phyloP scores from a whole-genome alignment of 2,888 invertebrate genomes.

The Trichacis sp. region DNA sequence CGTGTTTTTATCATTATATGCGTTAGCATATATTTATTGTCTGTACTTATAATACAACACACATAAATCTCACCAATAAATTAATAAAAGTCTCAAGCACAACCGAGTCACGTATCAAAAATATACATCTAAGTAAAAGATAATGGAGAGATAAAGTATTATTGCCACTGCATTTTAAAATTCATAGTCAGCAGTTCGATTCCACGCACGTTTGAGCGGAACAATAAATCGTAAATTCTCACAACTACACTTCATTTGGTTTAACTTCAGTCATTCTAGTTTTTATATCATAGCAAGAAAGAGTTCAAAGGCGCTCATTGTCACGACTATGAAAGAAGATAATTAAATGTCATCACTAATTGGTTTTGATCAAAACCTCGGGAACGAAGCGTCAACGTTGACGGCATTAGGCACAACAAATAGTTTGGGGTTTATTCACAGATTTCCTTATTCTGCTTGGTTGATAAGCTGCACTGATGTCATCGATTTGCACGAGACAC shows the following conservation, averaged over 20 bases:
- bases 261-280: neutral
- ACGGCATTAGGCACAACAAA: no score
- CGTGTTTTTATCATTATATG: no score
- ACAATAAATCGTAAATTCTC: slow-evolving; percentile 3
- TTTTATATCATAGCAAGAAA: neutral
- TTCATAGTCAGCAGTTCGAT: neutral
- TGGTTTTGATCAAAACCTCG: slow-evolving; percentile 16
- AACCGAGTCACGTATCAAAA: neutral
- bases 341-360: slow-evolving; percentile 8
- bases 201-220: slow-evolving; percentile 11
- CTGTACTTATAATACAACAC: neutral
- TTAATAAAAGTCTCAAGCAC: neutral
- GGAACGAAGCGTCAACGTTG: neutral
- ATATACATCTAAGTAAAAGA: neutral
- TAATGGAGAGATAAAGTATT: neutral
- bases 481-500: slow-evolving; percentile 52
- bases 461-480: slow-evolving; percentile 24
- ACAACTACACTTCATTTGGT: slow-evolving; percentile 1
- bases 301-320: no score
- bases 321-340: neutral
- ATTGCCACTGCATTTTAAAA: neutral
- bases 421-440: slow-evolving; percentile 14
- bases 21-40: neutral
- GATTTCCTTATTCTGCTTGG: slow-evolving; percentile 24
- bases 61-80: neutral